Evolutionary conservation across 2,113 vertebrate genomes (phyloP).

Genomic region (Podarcis raffonei): DNA sequence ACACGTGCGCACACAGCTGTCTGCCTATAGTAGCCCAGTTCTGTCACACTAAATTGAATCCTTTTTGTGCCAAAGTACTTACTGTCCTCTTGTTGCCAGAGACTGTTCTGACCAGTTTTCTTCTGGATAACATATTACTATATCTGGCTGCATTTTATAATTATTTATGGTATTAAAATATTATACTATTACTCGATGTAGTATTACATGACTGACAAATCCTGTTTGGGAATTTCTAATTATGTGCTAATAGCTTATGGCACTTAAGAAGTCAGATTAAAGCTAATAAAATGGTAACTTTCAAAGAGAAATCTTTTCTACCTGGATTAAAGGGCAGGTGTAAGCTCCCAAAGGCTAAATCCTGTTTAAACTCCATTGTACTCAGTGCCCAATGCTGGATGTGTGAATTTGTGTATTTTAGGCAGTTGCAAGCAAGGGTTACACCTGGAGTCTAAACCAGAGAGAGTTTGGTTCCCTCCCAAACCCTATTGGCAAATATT

Average conservation of each 20-base stretch:
- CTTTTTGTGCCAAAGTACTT: background rate
- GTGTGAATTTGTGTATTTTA: background rate
- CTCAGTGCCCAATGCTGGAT: background rate
- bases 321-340: conserved; percentile 13
- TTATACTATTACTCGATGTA: conserved; percentile 12
- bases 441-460: background rate
- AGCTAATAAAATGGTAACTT: conserved; percentile 13
- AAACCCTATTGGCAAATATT: conserved; percentile 6
- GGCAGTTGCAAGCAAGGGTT: background rate
- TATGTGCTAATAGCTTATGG: conserved; percentile 22
- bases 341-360: conserved; percentile 14
- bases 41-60: too few relatives aligned
- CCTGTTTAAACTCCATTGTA: background rate
- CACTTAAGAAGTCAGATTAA: conserved; percentile 22
- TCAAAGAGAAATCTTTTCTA: conserved; percentile 10
- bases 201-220: conserved; percentile 18
- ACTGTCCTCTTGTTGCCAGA: background rate
- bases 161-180: conserved; percentile 24
- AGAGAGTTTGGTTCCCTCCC: background rate
- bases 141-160: conserved; percentile 4
- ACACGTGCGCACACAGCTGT: too few relatives aligned
- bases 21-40: background rate
- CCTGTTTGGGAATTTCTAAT: conserved; percentile 26
- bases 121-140: background rate
- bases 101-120: background rate